Evolutionary conservation across 2,888 invertebrate species (phyloP).

Genomic region (Torymus auratus): DNA sequence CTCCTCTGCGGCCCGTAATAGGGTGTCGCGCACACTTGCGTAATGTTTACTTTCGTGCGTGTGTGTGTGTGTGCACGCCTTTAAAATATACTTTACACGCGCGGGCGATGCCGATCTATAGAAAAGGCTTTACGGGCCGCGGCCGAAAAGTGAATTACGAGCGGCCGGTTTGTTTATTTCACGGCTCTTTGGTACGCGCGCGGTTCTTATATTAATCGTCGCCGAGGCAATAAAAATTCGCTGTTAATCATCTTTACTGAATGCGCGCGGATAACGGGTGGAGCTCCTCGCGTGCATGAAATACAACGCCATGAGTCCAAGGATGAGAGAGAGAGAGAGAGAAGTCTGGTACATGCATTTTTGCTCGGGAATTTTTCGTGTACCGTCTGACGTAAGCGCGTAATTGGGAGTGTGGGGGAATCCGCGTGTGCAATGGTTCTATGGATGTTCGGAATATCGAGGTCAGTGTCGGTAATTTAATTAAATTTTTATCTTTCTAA

Average conservation of each 20-base stretch:
- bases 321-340: too few relatives aligned
- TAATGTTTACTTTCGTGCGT: slow-evolving; percentile 48
- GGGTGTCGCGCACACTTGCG: slow-evolving; percentile 47
- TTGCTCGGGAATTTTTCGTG: not conserved
- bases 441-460: too few relatives aligned
- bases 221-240: slow-evolving; percentile 40
- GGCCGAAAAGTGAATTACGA: slow-evolving; percentile 38
- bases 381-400: not conserved
- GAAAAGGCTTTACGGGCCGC: slow-evolving; percentile 32
- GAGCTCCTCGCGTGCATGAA: slow-evolving; percentile 10
- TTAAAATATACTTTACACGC: not conserved
- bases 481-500: too few relatives aligned
- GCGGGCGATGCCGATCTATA: not conserved
- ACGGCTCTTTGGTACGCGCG: not conserved
- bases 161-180: slow-evolving; percentile 13
- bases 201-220: slow-evolving; percentile 40
- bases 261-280: slow-evolving; percentile 25
- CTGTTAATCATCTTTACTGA: slow-evolving; percentile 44
- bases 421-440: not conserved
- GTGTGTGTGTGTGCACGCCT: not conserved
- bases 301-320: not conserved
- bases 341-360: too few relatives aligned
- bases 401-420: not conserved
- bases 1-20: slow-evolving; percentile 34
- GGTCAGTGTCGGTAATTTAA: too few relatives aligned